A percentile compares a stretch with the other conserved stretches of the same genome.
These are phyloP conservation scores for Lycocerus yunnanus DNA, from an alignment of 2,888 invertebrate species.

Conservation along the genomic window DNA sequence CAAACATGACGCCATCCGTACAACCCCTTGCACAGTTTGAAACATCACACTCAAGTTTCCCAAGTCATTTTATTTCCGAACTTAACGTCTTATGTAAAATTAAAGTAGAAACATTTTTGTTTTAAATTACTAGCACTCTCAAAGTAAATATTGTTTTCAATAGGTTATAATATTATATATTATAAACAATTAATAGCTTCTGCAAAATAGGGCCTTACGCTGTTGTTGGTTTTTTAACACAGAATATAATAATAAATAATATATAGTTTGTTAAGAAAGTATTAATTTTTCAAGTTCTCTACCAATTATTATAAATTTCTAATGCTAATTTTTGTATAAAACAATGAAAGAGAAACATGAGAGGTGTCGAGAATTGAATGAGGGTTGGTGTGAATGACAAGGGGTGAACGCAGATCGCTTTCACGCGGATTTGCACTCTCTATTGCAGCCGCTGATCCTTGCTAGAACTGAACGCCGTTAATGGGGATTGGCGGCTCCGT, in stretches of 20 bases:
- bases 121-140: background rate
- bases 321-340: constrained; percentile 18
- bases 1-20: constrained; percentile 53
- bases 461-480: constrained; percentile 50
- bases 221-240: no score
- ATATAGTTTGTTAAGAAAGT: background rate
- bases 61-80: constrained; percentile 46
- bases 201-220: background rate
- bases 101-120: constrained; percentile 15
- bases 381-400: constrained; percentile 42
- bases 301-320: constrained; percentile 1
- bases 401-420: constrained; percentile 48
- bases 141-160: background rate
- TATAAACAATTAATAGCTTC: background rate
- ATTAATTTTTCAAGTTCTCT: background rate
- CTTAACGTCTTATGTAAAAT: constrained; percentile 43
- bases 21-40: constrained; percentile 38
- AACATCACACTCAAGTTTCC: constrained; percentile 40
- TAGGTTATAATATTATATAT: background rate
- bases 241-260: no score
- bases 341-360: constrained; percentile 21
- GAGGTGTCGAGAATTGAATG: constrained; percentile 13
- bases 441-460: constrained; percentile 48
- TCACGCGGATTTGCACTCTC: constrained; percentile 53
- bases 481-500: constrained; percentile 57